Evolutionary conservation across 2,113 vertebrate genomes (phyloP).

Genomic region (Beaufortia kweichowensis): DNA sequence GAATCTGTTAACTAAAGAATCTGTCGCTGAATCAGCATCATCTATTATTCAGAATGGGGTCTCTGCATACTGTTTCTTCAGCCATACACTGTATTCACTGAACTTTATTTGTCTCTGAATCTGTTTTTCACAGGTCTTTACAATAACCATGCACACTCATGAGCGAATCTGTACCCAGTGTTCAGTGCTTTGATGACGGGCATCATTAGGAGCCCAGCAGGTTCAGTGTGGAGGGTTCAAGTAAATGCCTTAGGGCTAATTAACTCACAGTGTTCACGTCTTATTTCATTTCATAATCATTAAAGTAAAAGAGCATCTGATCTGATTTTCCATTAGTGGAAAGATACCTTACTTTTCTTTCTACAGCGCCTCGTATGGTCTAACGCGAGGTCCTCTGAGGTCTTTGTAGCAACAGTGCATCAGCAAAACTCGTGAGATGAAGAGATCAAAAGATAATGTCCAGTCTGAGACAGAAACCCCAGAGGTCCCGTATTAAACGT

Average conservation of each 20-base stretch:
- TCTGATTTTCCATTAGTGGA: conserved; percentile 47
- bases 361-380: conserved; percentile 40
- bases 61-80: not conserved
- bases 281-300: conserved; percentile 56
- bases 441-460: conserved; percentile 7
- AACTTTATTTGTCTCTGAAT: not conserved
- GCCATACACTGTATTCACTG: not conserved
- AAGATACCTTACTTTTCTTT: conserved; percentile 44
- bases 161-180: conserved; percentile 14
- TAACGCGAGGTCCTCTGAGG: conserved; percentile 40
- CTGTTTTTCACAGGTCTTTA: not conserved
- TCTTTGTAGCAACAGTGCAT: conserved; percentile 25
- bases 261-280: conserved; percentile 42
- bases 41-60: too few species aligned
- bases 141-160: not conserved
- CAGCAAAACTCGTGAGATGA: conserved; percentile 16
- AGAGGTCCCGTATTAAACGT: conserved; percentile 9
- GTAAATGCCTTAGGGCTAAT: conserved; percentile 50
- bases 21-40: too few species aligned
- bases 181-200: conserved; percentile 50
- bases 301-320: conserved; percentile 49
- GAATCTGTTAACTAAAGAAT: too few species aligned
- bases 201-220: conserved; percentile 56
- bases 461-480: not conserved
- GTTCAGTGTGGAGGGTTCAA: conserved; percentile 43